Evolutionary conservation across 1,140 invertebrate species (phyloP), one percentile per base, ranked within the genome.

Genomic region (Spodoptera frugiperda): DNA sequence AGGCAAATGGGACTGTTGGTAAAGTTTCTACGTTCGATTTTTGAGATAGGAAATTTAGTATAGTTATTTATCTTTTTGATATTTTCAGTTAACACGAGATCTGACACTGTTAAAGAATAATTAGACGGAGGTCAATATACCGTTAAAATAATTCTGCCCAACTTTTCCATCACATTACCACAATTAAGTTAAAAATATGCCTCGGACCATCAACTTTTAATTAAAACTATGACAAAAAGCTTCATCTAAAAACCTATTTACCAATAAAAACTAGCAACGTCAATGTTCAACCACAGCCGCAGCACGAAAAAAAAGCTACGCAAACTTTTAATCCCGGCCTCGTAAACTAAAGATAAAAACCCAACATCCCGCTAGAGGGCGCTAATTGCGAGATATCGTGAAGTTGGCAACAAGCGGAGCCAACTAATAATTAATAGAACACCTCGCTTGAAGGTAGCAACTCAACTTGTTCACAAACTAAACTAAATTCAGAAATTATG

Each of bases 401-500:
- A 61, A 74, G 53, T 74, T 59, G 46, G 44, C 55, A 61, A 74
- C 55, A 61, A 61, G 10, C 71, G 39, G 11, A 33, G 39, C 33
- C n/a, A 74, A 61, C 71, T 74, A 61, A 61, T 74, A 74, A 74
- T 61, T 72, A 72, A 72, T 72, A 72, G 71, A 61, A 63, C 57
- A 61, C 39, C 33, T 54, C 54, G 54, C 53, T 72, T 59, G 53
- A 53, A 70, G 67, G 25, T 51, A 72, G 33, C 70, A 46, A 3
- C n/a, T 11, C 15, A 51, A 72, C 39, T 72, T 39, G 54, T 74
- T 57, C 39, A 51, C 19, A 63, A 59, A 73, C 55, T 74, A 63
- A 59, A 73, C 55, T 74, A 55, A 46, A 63, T 63, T 63, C 33
- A 44, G 59, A n/a, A 63, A 19, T 54, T 12, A 15, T 72, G 54